Conservation (phyloP, 2,888 invertebrate species). For the Ochropacha duplaris region DNA sequence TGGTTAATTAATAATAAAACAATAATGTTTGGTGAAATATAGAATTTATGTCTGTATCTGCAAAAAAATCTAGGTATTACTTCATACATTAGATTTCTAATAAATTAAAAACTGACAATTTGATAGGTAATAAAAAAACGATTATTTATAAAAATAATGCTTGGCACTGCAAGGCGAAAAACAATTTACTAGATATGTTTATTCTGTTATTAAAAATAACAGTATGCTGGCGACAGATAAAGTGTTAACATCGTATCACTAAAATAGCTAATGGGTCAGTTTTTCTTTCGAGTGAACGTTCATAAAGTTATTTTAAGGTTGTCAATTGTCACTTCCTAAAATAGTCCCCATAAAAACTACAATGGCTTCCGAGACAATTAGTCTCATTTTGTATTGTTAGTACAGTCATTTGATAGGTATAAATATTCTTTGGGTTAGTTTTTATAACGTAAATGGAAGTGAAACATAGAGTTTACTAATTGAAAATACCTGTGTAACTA, state of each 20-base stretch:
- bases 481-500: too few species aligned
- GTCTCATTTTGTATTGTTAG: background rate
- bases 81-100: too few species aligned
- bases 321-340: slow-evolving; percentile 11
- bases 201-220: background rate
- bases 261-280: slow-evolving; percentile 10
- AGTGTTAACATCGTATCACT: background rate
- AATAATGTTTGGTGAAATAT: too few species aligned
- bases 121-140: too few species aligned
- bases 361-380: slow-evolving; percentile 8
- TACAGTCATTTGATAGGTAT: background rate
- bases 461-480: too few species aligned
- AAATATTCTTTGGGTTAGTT: background rate
- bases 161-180: too few species aligned
- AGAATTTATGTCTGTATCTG: too few species aligned
- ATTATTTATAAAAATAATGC: too few species aligned
- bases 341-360: slow-evolving; percentile 6
- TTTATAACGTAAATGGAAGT: background rate
- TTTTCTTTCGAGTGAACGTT: slow-evolving; percentile 3
- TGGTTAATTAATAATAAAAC: too few species aligned
- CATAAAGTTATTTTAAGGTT: background rate
- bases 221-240: background rate
- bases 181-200: too few species aligned
- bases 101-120: too few species aligned
- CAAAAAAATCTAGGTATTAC: too few species aligned